Conservation (phyloP, 2,888 invertebrate species). For the Amphipyra tragopoginis region DNA sequence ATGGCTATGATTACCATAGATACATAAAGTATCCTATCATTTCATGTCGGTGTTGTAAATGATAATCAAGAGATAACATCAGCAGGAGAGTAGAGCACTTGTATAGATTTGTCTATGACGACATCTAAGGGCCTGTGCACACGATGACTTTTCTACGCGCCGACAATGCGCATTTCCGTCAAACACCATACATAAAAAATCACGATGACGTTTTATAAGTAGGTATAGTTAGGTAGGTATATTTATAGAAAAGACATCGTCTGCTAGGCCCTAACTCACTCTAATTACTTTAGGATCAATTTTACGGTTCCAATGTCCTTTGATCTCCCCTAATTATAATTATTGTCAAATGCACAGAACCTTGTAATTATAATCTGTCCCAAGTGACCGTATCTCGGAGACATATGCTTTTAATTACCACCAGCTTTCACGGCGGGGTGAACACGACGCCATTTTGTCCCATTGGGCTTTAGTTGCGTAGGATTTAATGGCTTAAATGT, state of each 20-base stretch:
- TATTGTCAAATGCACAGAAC: slow-evolving; percentile 22
- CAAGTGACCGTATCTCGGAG: slow-evolving; percentile 28
- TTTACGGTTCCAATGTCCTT: slow-evolving; percentile 24
- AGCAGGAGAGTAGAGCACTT: too few relatives aligned
- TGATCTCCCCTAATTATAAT: slow-evolving; percentile 34
- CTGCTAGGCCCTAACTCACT: too few relatives aligned
- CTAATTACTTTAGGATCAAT: slow-evolving; percentile 17
- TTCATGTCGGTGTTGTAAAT: neutral
- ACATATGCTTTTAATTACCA: slow-evolving; percentile 53
- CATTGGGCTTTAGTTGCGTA: slow-evolving; percentile 13
- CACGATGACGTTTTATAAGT: too few relatives aligned
- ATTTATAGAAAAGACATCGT: too few relatives aligned
- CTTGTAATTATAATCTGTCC: slow-evolving; percentile 35
- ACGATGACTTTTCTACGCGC: too few relatives aligned
- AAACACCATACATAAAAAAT: too few relatives aligned
- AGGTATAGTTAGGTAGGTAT: too few relatives aligned
- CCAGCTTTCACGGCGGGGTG: slow-evolving; percentile 21
- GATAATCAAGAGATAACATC: too few relatives aligned
- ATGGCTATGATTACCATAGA: too few relatives aligned
- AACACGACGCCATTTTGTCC: slow-evolving; percentile 9
- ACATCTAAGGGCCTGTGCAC: too few relatives aligned
- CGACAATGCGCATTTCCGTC: too few relatives aligned
- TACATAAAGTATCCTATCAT: neutral
- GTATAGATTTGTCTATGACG: too few relatives aligned
- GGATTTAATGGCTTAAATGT: neutral